Conservation (phyloP, 2,888 invertebrate species). For the Drosophila gaucha region DNA sequence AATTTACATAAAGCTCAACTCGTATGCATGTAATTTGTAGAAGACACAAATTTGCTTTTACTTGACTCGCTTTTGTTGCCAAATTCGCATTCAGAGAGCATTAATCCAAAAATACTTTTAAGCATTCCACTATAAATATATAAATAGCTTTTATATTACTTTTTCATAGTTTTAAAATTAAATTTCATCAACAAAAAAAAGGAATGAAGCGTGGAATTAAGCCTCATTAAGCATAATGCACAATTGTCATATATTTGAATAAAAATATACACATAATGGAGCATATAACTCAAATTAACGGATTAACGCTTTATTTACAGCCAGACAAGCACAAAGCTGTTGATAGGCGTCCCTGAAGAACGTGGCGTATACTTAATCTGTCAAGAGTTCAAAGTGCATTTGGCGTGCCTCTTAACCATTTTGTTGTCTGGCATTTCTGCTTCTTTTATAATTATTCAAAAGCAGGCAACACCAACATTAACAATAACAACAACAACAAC, state of each 20-base stretch:
- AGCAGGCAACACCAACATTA: conserved; percentile 47
- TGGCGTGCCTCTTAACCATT: conserved; percentile 26
- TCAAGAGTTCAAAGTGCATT: conserved; percentile 43
- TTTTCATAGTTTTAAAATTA: neutral
- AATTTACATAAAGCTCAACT: conserved; percentile 70
- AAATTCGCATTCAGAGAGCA: conserved; percentile 2
- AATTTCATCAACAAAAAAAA: too few species aligned
- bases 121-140: neutral
- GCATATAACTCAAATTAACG: conserved; percentile 29
- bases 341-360: conserved; percentile 24
- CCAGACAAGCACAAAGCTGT: conserved; percentile 23
- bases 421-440: conserved; percentile 28
- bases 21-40: conserved; percentile 55
- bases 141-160: conserved; percentile 13
- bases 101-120: conserved; percentile 24
- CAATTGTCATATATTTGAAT: conserved; percentile 17
- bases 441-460: conserved; percentile 66
- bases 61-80: neutral
- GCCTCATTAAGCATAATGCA: conserved; percentile 15
- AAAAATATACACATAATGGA: conserved; percentile 8
- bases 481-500: conserved; percentile 33
- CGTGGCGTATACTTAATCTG: conserved; percentile 49
- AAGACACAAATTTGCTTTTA: conserved; percentile 58
- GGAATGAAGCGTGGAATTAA: neutral
- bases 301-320: conserved; percentile 47